These are phyloP conservation scores for Mycteria americana DNA, from an alignment of 2,797 vertebrate genomes.

Conservation along the genomic window DNA sequence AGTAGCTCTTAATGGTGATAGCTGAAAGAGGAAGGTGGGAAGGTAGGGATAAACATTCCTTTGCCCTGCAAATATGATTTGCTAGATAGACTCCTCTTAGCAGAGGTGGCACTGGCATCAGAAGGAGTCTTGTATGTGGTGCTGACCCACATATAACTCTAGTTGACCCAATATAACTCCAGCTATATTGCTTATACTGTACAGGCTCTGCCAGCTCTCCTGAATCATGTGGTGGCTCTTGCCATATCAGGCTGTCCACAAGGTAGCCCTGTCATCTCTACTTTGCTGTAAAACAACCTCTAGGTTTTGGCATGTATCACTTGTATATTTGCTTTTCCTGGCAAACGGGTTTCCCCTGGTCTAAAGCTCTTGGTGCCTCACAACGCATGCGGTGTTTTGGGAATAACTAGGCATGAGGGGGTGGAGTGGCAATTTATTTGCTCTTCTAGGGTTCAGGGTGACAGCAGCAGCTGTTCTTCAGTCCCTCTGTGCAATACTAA, in stretches of 20 bases:
- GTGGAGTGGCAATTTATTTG: neutral
- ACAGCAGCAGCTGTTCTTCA: constrained; percentile 54
- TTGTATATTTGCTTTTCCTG: neutral
- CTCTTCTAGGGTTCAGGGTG: neutral
- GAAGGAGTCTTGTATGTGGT: neutral
- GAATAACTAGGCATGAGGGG: neutral
- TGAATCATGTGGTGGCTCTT: neutral
- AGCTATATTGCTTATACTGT: neutral
- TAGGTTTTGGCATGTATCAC: neutral
- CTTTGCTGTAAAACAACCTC: neutral
- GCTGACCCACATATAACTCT: neutral
- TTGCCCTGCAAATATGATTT: neutral
- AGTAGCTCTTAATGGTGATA: neutral
- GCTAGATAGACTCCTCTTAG: neutral
- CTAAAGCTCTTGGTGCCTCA: neutral
- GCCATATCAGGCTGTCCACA: neutral
- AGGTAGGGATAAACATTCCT: neutral
- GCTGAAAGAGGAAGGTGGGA: neutral
- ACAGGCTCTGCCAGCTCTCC: neutral
- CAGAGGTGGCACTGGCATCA: neutral
- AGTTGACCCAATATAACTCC: neutral
- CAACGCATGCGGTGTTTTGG: neutral
- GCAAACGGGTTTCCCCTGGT: neutral
- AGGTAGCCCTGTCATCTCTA: neutral
- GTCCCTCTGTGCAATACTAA: neutral